Percentiles rank a stretch among this genome's conserved stretches.
Evolutionary conservation across 2,888 invertebrate genomes (phyloP).

Genomic region (Polydrusus pterygomalis): DNA sequence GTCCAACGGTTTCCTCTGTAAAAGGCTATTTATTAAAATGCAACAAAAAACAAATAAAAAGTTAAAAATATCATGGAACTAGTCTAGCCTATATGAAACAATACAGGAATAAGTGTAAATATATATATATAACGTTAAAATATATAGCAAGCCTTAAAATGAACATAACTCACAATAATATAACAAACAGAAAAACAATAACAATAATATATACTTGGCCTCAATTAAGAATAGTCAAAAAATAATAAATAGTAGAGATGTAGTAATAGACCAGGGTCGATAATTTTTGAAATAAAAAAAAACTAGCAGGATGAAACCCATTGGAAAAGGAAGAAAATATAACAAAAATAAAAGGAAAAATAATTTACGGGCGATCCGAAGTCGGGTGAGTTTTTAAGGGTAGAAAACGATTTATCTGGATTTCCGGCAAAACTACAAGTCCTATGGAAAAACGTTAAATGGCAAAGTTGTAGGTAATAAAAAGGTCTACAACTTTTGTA

Average conservation of each 20-base stretch:
- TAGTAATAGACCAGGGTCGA: too few relatives aligned
- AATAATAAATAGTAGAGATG: background rate
- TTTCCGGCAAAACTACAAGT: too few relatives aligned
- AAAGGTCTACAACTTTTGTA: too few relatives aligned
- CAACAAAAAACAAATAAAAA: slow-evolving; percentile 23
- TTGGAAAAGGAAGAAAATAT: too few relatives aligned
- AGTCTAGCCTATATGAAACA: slow-evolving; percentile 10
- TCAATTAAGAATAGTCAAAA: slow-evolving; percentile 14
- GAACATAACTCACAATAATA: slow-evolving; percentile 35
- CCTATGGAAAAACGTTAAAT: too few relatives aligned
- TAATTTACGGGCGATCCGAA: too few relatives aligned
- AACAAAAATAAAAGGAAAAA: too few relatives aligned
- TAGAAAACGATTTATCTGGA: too few relatives aligned
- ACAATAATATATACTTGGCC: slow-evolving; percentile 39
- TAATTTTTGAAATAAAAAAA: too few relatives aligned
- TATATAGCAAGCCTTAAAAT: slow-evolving; percentile 32
- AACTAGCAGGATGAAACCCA: too few relatives aligned
- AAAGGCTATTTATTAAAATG: slow-evolving; percentile 34
- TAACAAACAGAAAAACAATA: slow-evolving; percentile 52
- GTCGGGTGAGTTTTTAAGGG: too few relatives aligned
- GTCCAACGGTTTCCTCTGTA: slow-evolving; percentile 41
- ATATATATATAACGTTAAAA: slow-evolving; percentile 5
- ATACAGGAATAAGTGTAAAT: background rate
- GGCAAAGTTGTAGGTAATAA: too few relatives aligned
- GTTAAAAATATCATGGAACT: slow-evolving; percentile 33